A percentile compares a stretch with the other conserved stretches of the same genome.
phyloP scores from a whole-genome alignment of 2,888 invertebrate genomes.

The Agrochola circellaris region DNA sequence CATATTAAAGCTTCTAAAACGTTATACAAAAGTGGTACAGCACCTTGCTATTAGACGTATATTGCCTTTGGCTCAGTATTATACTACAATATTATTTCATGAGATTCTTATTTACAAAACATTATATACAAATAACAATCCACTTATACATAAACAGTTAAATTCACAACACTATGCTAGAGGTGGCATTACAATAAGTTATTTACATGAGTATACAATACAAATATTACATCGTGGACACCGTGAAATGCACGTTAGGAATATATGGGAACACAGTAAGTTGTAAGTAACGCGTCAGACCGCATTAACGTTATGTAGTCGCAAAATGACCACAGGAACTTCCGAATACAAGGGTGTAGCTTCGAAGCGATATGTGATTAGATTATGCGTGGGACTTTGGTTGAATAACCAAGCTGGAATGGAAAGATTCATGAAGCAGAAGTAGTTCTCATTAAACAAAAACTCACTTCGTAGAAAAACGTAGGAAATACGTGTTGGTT shows the following conservation, averaged over 20 bases:
- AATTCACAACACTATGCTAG: conserved; percentile 66
- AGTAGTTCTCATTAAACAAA: background rate
- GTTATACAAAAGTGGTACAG: conserved; percentile 82
- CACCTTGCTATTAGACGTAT: conserved; percentile 85
- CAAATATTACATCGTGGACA: conserved; percentile 66
- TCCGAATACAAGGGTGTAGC: conserved; percentile 41
- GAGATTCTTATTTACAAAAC: conserved; percentile 83
- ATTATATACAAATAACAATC: conserved; percentile 72
- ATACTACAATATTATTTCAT: conserved; percentile 67
- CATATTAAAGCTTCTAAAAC: conserved; percentile 84
- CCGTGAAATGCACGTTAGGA: conserved; percentile 72
- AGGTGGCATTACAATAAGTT: conserved; percentile 79
- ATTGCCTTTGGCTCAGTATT: conserved; percentile 88
- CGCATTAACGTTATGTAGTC: background rate
- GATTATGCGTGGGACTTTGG: background rate
- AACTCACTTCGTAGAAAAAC: conserved; percentile 3
- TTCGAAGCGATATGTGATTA: conserved; percentile 23
- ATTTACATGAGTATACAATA: conserved; percentile 74
- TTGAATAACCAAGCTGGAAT: background rate
- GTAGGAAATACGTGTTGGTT: background rate
- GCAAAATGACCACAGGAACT: conserved; percentile 66
- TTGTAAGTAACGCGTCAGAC: conserved; percentile 26
- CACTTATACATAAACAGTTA: conserved; percentile 62
- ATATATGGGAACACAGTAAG: conserved; percentile 43
- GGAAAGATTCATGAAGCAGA: background rate